Base-by-base conservation (phyloP, 2,113 vertebrate species). In the Bambusicola thoracicus region DNA sequence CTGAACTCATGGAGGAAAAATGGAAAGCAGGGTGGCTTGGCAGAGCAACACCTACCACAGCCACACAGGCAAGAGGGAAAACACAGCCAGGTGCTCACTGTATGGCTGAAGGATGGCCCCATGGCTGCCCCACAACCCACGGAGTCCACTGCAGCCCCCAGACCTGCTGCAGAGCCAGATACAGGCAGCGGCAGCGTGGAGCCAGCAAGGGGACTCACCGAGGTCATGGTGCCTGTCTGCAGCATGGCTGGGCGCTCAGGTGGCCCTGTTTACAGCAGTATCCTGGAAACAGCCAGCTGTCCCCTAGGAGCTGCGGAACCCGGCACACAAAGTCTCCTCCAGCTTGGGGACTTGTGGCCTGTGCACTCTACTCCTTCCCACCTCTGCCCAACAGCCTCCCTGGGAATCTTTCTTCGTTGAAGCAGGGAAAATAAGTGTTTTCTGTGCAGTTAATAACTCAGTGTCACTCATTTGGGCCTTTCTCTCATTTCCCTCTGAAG, bases 31-130 rank as follows among this genome's bases (percentile, higher is more conserved):
- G 67, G 67, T 32, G 65, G 68, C 5, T 32, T 5, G 7, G 66
- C 56, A 78, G 2, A 83, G 72, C 66, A 38, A 75, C 12, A 69
- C 38, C 56, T 84, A 81, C 46, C 83, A 67, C 6, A 0, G 1
- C 70, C 29, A 48, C 63, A 53, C 40, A 44, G 36, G 46, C 79
- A 73, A 55, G 55, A 74, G 41, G 92, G 88, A 77, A 77, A 95
- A 70, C 16, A n/a, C 46, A 80, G 41, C 67, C 48, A 46, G 40
- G 59, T 72, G 44, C 61, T 72, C 55, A n/a, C 70, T 43, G 65
- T 12, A 66, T 8, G 49, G 38, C n/a, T 77, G 53, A 38, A 13
- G 13, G 30, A 67, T 25, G 25, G 11, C 16, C 25, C 38, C 38
- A 29, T 13, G 8, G 61, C 55, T 58, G 55, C 55, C 55, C 55